Base-by-base conservation (phyloP, 2,113 vertebrate species). In the Otocyon megalotis region DNA sequence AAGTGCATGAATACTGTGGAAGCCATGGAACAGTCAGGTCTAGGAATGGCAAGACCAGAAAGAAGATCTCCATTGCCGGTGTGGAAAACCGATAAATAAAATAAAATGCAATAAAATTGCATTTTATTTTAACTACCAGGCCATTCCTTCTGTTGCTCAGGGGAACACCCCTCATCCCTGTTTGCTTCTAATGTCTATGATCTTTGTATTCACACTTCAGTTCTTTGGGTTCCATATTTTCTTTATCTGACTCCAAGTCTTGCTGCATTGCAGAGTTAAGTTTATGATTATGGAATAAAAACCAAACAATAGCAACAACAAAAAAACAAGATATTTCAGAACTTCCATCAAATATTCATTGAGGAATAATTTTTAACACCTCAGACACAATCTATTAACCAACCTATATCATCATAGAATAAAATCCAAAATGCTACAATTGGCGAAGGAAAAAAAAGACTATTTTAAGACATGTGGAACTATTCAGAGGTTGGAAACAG, bases 11-110 rank as follows among this genome's bases (percentile, higher is more conserved):
- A 99, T 0, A 93, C 99, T 35, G 98, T 99, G 97, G 97, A 98
- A 62, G 76, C 53, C 16, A 98, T 99, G 56, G 99, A 99, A 65
- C 54, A 28, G 0, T 98, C 95, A 99, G 99, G 37, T 98, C 97
- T 26, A 96, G 82, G 15, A 98, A 97, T 0, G 99, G 99, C 69
- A 99, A 98, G 16, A 98, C 98, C 0, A 98, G 95, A 99, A 99
- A 98, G 96, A 99, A 99, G 98, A 97, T 99, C 26, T 72, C 96
- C 96, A 99, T 99, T 53, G 93, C 98, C 97, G 99, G 96, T 99
- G 99, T 6, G 99, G 99, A 56, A 98, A 99, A 98, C 98, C 99
- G 98, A 32, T 98, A 95, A 96, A 92, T 65, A n/a, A n/a, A n/a
- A n/a, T n/a, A n/a, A n/a, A n/a, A n/a, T n/a, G n/a, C n/a, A n/a